These are phyloP conservation scores for Thryonomys swinderianus DNA, from an alignment of 2,113 vertebrate species.

Conservation along the genomic window DNA sequence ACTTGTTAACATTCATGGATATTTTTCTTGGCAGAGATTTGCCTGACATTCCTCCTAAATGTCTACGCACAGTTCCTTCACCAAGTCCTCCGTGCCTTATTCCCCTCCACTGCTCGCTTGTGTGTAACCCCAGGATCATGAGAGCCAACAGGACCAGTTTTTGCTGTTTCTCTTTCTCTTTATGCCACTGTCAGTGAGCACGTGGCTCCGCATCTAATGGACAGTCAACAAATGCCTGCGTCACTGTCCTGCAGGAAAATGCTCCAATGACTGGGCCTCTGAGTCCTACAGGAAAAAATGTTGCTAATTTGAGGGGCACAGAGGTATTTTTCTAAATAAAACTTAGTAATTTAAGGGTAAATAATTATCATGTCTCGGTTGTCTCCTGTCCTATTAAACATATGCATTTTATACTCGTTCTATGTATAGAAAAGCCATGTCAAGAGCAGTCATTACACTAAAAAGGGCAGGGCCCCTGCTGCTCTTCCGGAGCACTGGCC, in stretches of 20 bases:
- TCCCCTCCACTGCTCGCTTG: not conserved
- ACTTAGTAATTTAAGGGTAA: not conserved
- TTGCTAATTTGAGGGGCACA: not conserved
- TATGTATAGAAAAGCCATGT: not conserved
- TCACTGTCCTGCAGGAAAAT: not conserved
- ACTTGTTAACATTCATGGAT: not conserved
- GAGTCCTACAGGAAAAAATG: not conserved
- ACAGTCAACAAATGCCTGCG: constrained; percentile 37
- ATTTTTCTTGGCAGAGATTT: not conserved
- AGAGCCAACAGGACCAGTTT: not conserved
- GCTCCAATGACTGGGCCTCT: not conserved
- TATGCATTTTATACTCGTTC: not conserved
- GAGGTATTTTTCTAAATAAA: not conserved
- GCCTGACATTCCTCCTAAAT: not conserved
- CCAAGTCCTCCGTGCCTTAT: not conserved
- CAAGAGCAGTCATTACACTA: not conserved
- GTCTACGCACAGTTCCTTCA: not conserved
- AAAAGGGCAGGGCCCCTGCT: not conserved
- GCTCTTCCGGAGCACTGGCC: too few relatives aligned
- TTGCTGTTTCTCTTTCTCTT: constrained; percentile 43
- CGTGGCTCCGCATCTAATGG: constrained; percentile 21
- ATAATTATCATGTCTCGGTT: not conserved
- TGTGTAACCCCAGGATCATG: not conserved
- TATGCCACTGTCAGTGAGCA: not conserved
- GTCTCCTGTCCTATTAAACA: not conserved